Percentiles rank a stretch among this genome's conserved stretches.
These are phyloP conservation scores for Eretmocerus hayati DNA, from an alignment of 2,888 invertebrate species.

Conservation along the genomic window DNA sequence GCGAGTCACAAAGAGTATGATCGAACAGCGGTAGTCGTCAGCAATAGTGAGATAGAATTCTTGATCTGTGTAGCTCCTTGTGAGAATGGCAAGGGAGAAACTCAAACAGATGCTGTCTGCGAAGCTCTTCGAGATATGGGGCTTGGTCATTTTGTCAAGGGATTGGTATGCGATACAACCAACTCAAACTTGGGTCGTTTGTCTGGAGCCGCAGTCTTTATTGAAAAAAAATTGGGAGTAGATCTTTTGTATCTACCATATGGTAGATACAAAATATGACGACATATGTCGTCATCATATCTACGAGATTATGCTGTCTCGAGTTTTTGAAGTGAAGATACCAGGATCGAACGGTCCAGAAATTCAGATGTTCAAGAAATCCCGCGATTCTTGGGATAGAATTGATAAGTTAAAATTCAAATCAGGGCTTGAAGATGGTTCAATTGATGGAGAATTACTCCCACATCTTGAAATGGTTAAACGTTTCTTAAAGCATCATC, in stretches of 20 bases:
- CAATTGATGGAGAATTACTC: neutral
- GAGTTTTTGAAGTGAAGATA: constrained; percentile 17
- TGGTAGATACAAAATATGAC: too few relatives aligned
- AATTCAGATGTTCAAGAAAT: constrained; percentile 22
- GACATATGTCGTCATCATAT: constrained; percentile 31
- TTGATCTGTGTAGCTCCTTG: too few relatives aligned
- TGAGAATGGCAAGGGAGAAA: too few relatives aligned
- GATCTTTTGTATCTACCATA: constrained; percentile 29
- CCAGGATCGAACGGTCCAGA: constrained; percentile 16
- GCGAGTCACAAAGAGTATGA: too few relatives aligned
- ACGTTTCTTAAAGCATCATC: neutral
- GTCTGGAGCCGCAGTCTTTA: constrained; percentile 23
- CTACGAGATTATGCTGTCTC: constrained; percentile 23
- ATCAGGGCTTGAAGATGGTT: neutral
- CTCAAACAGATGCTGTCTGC: too few relatives aligned
- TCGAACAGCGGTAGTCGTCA: too few relatives aligned
- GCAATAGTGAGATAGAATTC: too few relatives aligned
- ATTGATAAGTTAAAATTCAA: neutral
- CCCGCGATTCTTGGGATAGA: constrained; percentile 16
- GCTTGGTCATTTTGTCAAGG: too few relatives aligned
- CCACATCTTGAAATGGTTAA: neutral
- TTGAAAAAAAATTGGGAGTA: constrained; percentile 27
- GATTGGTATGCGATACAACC: neutral
- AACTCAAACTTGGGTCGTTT: constrained; percentile 1
- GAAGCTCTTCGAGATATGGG: too few relatives aligned